Conservation (phyloP, 2,797 vertebrate genomes). For the Vespertilio murinus region DNA sequence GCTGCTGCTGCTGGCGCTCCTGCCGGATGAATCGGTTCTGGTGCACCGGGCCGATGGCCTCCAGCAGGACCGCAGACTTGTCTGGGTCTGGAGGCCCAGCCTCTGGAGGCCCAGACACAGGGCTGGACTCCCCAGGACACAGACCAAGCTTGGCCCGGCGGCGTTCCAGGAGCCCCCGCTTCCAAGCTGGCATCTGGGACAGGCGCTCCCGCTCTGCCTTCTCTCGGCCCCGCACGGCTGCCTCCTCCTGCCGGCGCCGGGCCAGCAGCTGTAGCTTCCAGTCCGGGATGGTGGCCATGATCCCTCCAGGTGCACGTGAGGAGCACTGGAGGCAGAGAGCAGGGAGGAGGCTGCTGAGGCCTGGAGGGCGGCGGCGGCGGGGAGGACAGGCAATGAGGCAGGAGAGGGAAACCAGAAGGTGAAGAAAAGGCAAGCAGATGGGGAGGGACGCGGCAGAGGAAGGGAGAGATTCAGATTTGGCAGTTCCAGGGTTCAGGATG, state of each 20-base stretch:
- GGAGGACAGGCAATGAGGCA: background rate
- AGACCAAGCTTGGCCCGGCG: slow-evolving; percentile 89
- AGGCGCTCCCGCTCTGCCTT: slow-evolving; percentile 90
- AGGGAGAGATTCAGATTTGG: slow-evolving; percentile 35
- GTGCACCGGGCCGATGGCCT: slow-evolving; percentile 88
- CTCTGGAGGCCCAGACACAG: slow-evolving; percentile 70
- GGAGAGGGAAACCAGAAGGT: background rate
- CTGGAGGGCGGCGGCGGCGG: background rate
- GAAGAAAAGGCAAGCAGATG: background rate
- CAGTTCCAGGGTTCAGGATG: background rate
- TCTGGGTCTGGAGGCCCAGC: slow-evolving; percentile 66
- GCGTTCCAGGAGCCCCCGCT: slow-evolving; percentile 91
- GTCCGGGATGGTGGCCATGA: slow-evolving; percentile 81
- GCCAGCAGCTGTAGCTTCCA: slow-evolving; percentile 95
- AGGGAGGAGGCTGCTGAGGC: background rate
- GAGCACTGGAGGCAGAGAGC: slow-evolving; percentile 2
- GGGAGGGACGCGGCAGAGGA: background rate
- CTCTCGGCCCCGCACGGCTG: slow-evolving; percentile 87
- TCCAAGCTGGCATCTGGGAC: slow-evolving; percentile 94
- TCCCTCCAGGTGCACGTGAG: background rate
- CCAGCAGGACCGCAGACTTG: slow-evolving; percentile 84
- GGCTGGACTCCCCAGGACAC: slow-evolving; percentile 74
- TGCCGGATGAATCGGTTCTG: slow-evolving; percentile 90
- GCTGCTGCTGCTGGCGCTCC: slow-evolving; percentile 78
- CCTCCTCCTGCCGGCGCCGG: slow-evolving; percentile 91